phyloP scores from a whole-genome alignment of 2,888 invertebrate species.

The Dryadula phaetusa region DNA sequence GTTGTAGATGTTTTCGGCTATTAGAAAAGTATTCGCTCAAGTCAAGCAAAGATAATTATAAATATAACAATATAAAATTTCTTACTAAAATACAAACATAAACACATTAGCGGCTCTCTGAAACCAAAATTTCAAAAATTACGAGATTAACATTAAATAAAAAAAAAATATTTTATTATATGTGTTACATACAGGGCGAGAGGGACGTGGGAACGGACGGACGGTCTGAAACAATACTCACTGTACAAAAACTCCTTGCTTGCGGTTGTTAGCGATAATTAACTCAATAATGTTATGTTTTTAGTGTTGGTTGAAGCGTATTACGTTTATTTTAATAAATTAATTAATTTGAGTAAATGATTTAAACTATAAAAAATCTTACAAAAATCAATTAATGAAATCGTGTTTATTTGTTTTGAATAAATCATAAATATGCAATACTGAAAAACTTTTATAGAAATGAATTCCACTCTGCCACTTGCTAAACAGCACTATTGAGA shows the following conservation, averaged over 20 bases:
- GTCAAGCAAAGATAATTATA: too few species aligned
- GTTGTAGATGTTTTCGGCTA: too few species aligned
- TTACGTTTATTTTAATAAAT: constrained; percentile 5
- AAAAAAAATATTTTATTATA: constrained; percentile 32
- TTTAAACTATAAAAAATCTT: too few species aligned
- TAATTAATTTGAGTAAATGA: too few species aligned
- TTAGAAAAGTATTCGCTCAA: too few species aligned
- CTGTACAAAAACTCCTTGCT: constrained; percentile 60
- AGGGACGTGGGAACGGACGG: constrained; percentile 62
- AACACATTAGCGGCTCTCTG: constrained; percentile 35
- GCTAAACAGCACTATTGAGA: too few species aligned
- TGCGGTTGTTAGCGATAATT: constrained; percentile 64
- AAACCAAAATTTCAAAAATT: constrained; percentile 42
- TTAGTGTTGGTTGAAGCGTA: constrained; percentile 31
- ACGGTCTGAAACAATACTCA: constrained; percentile 55
- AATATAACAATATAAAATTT: neutral
- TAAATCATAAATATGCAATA: too few species aligned
- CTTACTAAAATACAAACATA: neutral
- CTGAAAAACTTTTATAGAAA: too few species aligned
- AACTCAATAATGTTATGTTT: constrained; percentile 51
- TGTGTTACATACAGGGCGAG: constrained; percentile 44
- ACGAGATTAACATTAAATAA: constrained; percentile 46
- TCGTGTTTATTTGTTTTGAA: too few species aligned
- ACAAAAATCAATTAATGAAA: too few species aligned
- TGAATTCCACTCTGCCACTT: too few species aligned